These are phyloP conservation scores for Numida meleagris DNA, from an alignment of 2,113 vertebrate species.

Conservation along the genomic window DNA sequence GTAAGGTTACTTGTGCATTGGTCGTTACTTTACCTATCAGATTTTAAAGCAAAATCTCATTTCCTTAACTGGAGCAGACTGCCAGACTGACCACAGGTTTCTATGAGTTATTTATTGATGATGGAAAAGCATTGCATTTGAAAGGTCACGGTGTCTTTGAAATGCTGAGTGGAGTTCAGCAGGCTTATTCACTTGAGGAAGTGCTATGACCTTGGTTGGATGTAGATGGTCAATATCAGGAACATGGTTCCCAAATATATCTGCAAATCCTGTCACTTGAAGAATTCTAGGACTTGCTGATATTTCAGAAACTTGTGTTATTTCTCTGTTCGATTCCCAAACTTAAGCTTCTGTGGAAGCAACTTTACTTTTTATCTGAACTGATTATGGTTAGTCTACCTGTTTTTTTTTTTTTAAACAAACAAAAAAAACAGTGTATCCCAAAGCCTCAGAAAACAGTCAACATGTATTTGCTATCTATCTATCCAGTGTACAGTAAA, in stretches of 20 bases:
- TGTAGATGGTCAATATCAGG: background rate
- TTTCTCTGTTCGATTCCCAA: background rate
- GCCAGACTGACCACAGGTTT: background rate
- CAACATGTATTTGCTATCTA: background rate
- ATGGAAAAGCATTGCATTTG: background rate
- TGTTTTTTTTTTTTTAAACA: no score
- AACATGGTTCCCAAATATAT: background rate
- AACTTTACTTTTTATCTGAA: background rate
- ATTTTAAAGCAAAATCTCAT: background rate
- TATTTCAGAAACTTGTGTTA: background rate
- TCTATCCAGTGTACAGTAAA: background rate
- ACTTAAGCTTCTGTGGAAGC: fast-evolving
- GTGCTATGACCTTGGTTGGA: background rate
- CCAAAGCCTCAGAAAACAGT: background rate
- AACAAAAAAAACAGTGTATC: no score
- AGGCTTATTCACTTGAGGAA: background rate
- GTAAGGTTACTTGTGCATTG: background rate
- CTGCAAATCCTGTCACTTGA: background rate
- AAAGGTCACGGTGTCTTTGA: background rate
- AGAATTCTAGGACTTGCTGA: background rate
- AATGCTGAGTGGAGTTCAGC: background rate
- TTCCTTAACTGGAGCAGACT: background rate
- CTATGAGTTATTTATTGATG: background rate
- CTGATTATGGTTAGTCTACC: background rate
- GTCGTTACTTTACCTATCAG: background rate